Percentiles rank a stretch among this genome's conserved stretches.
Conservation (phyloP, 2,113 vertebrate species). For the Physeter macrocephalus region DNA sequence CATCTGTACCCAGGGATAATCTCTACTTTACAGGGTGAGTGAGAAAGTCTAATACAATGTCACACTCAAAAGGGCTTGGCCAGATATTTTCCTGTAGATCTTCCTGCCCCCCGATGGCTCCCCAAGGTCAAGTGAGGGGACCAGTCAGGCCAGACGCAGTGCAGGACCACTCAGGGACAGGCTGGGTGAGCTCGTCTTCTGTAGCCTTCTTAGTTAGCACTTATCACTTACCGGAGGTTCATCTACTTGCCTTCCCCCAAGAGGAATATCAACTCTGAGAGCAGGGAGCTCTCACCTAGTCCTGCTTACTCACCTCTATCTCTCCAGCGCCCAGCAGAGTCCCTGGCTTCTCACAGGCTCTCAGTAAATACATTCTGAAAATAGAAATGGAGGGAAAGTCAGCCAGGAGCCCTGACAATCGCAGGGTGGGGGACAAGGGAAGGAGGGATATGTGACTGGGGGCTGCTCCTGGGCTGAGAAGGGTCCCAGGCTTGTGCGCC, state of each 20-base stretch:
- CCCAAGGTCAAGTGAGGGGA: not conserved
- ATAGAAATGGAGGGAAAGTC: not conserved
- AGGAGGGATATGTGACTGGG: not conserved
- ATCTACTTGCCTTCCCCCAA: not conserved
- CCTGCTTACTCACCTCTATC: not conserved
- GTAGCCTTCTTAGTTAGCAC: not conserved
- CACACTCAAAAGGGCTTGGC: too few species aligned
- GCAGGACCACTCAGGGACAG: accelerated
- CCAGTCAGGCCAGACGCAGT: not conserved
- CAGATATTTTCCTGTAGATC: not conserved
- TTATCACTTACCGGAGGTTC: not conserved
- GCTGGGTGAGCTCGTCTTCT: not conserved
- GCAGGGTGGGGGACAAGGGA: not conserved
- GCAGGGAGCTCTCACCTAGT: not conserved
- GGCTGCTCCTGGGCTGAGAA: not conserved
- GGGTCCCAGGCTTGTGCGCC: accelerated
- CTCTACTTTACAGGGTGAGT: not conserved
- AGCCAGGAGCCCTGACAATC: not conserved
- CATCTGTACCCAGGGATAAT: too few species aligned
- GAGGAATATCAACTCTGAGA: not conserved
- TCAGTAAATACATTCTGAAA: not conserved
- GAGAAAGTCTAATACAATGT: not conserved
- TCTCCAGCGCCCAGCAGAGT: not conserved
- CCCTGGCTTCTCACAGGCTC: not conserved
- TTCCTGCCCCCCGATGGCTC: not conserved